phyloP scores from a whole-genome alignment of 2,888 invertebrate species.

The Megaustenia siamemsis region DNA sequence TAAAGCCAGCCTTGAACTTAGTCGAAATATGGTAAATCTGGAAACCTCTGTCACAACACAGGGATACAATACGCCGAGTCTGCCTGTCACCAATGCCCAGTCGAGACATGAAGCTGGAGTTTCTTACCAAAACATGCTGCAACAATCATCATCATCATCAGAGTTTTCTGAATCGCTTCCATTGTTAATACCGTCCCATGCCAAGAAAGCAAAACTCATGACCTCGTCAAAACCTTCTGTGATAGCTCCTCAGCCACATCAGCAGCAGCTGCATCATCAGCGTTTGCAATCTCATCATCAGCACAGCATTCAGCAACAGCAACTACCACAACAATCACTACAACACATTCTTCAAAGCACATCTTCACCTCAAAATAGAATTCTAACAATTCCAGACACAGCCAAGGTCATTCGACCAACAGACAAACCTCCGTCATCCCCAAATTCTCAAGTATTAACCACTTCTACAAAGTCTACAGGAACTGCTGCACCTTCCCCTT shows the following conservation, averaged over 20 bases:
- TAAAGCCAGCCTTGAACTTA: conserved; percentile 18
- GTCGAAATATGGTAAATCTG: conserved; percentile 11
- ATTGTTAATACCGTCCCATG: conserved; percentile 41
- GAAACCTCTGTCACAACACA: conserved; percentile 11
- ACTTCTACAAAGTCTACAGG: background rate
- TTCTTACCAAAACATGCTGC: conserved; percentile 30
- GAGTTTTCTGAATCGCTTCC: conserved; percentile 2
- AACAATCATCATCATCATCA: conserved; percentile 17
- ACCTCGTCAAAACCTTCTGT: conserved; percentile 35
- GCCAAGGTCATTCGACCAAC: background rate
- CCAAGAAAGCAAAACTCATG: conserved; percentile 46
- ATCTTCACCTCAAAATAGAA: background rate
- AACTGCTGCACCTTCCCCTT: background rate
- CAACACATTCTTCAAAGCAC: conserved; percentile 24
- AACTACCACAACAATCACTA: conserved; percentile 26
- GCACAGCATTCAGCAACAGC: conserved; percentile 33
- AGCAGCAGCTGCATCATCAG: conserved; percentile 24
- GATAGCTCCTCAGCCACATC: conserved; percentile 25
- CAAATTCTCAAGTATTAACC: background rate
- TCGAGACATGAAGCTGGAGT: background rate
- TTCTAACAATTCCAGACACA: conserved; percentile 14
- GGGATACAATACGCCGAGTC: background rate
- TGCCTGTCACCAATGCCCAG: conserved; percentile 36
- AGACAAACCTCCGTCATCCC: background rate
- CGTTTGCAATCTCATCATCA: conserved; percentile 15